Evolutionary conservation across 2,113 vertebrate genomes (phyloP).

Genomic region (Carassius carassius): DNA sequence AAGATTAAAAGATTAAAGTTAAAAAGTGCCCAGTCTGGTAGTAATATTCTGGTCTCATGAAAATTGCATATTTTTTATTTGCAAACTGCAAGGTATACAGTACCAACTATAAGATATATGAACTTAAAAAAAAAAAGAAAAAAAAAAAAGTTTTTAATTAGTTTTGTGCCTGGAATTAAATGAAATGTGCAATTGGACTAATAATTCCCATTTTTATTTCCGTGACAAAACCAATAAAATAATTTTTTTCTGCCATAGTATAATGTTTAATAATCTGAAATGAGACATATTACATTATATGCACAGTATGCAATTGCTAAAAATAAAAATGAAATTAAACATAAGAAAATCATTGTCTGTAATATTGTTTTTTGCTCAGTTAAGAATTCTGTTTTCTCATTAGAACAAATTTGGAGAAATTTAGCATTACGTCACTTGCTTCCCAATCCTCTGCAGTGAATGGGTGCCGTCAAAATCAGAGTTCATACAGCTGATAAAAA

Average conservation of each 20-base stretch:
- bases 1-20: no score
- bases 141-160: not conserved
- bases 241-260: not conserved
- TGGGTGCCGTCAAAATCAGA: not conserved
- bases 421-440: no score
- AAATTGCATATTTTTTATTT: not conserved
- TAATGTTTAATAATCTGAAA: not conserved
- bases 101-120: not conserved
- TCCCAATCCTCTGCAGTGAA: not conserved
- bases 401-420: not conserved
- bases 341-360: slow-evolving; percentile 77
- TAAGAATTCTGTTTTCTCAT: no score
- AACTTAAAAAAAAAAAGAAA: not conserved
- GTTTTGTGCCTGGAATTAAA: not conserved
- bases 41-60: not conserved
- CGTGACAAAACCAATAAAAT: no score
- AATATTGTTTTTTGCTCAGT: slow-evolving; percentile 73
- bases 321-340: not conserved
- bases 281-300: not conserved
- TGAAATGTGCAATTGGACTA: not conserved
- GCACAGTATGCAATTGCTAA: slow-evolving; percentile 46
- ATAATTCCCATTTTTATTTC: not conserved
- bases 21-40: not conserved
- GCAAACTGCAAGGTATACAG: no score
- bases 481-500: not conserved